Evolutionary conservation across 1,140 invertebrate genomes (phyloP), one percentile per base, ranked within the genome.

Genomic region (Mamestra configurata): DNA sequence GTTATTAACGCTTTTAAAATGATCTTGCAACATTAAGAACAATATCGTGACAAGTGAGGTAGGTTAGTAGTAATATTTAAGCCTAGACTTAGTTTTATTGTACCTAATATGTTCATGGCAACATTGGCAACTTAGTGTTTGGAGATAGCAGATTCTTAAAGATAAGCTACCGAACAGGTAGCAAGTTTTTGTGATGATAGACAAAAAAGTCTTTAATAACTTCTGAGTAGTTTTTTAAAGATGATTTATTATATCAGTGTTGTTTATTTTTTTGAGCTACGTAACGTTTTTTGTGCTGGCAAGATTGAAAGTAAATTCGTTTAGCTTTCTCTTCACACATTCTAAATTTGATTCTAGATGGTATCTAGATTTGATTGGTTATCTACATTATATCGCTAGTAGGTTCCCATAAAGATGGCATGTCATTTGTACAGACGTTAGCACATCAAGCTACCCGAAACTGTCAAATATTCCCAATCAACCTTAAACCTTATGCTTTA

Each of bases 171-270:
- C 20, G 51, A 22, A 40, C 37, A 40, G 37, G 37, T 40, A 40
- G 51, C 51, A 55, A 22, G 6, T 11, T 20, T 24, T 55, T 55
- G 8, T 55, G 20, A 22, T 8, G 10, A 1, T 0, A 24, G 15
- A 0, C 7, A 0, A 55, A 55, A 53, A 55, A 55, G 22, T 22
- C 51, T 22, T 40, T 10, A 55, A 24, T 55, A 6, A 22, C 20
- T 55, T 22, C 51, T 55, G 7, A 6, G 37, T 40, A 40, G 37
- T 55, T 55, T 31, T 55, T 55, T 55, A 22, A 55, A 55, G 51
- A 24, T 55, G 51, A 55, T 22, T 55, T 55, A 55, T 24, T 24
- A 24, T 55, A 55, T 55, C 22, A 55, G 22, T 24, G 20, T 55
- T n/a, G n/a, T n/a, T n/a, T n/a, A n/a, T 55, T 13, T 55, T 55